Percentiles rank a stretch among this genome's conserved stretches.
Conservation (phyloP, 2,888 invertebrate species). For the Polyommatus icarus region DNA sequence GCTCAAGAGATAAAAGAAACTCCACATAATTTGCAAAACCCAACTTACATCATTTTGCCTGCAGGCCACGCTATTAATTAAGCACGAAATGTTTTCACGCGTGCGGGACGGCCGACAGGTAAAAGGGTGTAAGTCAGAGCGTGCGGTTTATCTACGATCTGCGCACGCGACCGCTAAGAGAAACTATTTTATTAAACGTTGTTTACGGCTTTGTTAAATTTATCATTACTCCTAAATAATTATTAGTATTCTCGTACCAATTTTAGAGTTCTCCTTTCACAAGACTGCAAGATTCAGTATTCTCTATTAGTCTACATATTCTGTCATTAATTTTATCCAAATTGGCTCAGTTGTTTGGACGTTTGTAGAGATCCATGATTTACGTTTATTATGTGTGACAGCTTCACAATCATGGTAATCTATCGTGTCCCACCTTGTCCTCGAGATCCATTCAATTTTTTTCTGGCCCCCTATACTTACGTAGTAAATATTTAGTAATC, state of each 20-base stretch:
- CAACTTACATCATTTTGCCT: not conserved
- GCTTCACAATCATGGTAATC: too few relatives aligned
- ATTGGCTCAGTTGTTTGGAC: too few relatives aligned
- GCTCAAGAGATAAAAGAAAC: not conserved
- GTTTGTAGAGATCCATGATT: too few relatives aligned
- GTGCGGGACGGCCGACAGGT: constrained; percentile 35
- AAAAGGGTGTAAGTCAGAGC: constrained; percentile 39
- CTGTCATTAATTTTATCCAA: too few relatives aligned
- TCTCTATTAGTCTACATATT: too few relatives aligned
- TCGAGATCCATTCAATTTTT: too few relatives aligned
- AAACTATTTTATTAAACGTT: not conserved
- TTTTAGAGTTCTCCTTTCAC: not conserved
- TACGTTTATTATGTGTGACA: too few relatives aligned
- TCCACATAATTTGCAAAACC: not conserved
- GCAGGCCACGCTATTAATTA: constrained; percentile 13
- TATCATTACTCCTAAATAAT: not conserved
- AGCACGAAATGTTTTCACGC: constrained; percentile 17
- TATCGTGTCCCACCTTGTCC: too few relatives aligned
- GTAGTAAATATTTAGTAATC: too few relatives aligned
- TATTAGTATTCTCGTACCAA: not conserved
- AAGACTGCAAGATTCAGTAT: too few relatives aligned
- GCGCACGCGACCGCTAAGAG: constrained; percentile 47
- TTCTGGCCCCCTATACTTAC: too few relatives aligned
- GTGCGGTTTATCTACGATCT: constrained; percentile 46
- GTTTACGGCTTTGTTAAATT: not conserved